phyloP scores from a whole-genome alignment of 2,888 invertebrate species.

The Orthosia incerta region DNA sequence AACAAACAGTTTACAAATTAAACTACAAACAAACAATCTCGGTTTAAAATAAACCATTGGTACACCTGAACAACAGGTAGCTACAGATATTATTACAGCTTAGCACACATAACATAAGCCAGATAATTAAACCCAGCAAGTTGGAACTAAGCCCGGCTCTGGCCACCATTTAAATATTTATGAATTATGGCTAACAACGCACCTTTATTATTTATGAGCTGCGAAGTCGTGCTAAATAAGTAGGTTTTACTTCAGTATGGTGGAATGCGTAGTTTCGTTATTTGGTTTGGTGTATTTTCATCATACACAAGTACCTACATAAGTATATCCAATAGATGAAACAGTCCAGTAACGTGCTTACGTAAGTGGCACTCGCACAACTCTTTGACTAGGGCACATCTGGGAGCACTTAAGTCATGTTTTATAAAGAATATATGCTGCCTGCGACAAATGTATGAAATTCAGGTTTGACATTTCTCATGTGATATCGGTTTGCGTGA shows the following conservation, averaged over 20 bases:
- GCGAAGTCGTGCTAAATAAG: conserved; percentile 4
- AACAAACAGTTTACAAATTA: conserved; percentile 2
- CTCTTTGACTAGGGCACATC: conserved; percentile 13
- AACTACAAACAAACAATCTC: conserved; percentile 22
- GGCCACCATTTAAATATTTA: conserved; percentile 58
- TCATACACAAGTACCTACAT: neutral
- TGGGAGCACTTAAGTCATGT: conserved; percentile 27
- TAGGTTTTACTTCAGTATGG: neutral
- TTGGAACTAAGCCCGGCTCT: conserved; percentile 39
- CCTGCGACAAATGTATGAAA: neutral
- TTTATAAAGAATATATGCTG: conserved; percentile 26
- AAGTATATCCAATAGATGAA: neutral
- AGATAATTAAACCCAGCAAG: conserved; percentile 50
- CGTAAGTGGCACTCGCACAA: neutral
- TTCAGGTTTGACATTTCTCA: neutral
- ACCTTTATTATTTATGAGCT: conserved; percentile 44
- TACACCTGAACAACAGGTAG: conserved; percentile 14
- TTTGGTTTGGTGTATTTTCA: conserved; percentile 21
- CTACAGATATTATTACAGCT: conserved; percentile 9
- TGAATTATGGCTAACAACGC: conserved; percentile 42
- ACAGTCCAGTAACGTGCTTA: neutral
- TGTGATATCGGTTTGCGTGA: neutral
- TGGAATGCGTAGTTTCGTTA: conserved; percentile 17
- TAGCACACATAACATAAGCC: conserved; percentile 35
- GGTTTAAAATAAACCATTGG: neutral